phyloP scores from a whole-genome alignment of 1,140 invertebrate genomes.

The Ctenoplectra terminalis region DNA sequence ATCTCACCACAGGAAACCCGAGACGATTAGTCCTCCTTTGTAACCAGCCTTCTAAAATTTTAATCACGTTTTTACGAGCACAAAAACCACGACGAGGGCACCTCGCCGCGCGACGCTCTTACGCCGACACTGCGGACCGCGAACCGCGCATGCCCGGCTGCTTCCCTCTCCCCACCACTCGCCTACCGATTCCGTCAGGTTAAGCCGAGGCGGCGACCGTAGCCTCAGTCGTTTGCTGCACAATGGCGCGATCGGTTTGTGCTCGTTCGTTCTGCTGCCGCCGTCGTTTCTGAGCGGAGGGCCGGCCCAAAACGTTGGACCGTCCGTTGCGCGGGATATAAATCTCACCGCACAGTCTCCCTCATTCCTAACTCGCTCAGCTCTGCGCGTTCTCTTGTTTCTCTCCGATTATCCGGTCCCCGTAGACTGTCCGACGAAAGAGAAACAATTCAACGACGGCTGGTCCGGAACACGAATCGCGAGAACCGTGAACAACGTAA shows the following conservation, averaged over 20 bases:
- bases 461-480: constrained; percentile 27
- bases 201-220: constrained; percentile 37
- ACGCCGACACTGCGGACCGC: constrained; percentile 22
- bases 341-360: constrained; percentile 45
- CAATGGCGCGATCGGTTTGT: constrained; percentile 77
- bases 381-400: constrained; percentile 11
- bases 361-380: constrained; percentile 41
- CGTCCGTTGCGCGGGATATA: constrained; percentile 73
- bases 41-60: constrained; percentile 5
- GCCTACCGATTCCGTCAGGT: constrained; percentile 15
- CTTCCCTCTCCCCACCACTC: not conserved
- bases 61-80: constrained; percentile 18
- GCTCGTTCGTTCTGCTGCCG: constrained; percentile 68
- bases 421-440: not conserved
- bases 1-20: constrained; percentile 8
- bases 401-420: not conserved
- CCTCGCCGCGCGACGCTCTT: not conserved
- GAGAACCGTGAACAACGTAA: constrained; percentile 16
- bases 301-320: constrained; percentile 80
- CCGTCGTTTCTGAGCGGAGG: constrained; percentile 82
- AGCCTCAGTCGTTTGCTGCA: constrained; percentile 78
- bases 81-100: not conserved
- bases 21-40: not conserved
- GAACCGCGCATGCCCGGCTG: constrained; percentile 40
- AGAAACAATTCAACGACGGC: constrained; percentile 28